Conservation (phyloP, 2,113 vertebrate species). For the Channa argus region DNA sequence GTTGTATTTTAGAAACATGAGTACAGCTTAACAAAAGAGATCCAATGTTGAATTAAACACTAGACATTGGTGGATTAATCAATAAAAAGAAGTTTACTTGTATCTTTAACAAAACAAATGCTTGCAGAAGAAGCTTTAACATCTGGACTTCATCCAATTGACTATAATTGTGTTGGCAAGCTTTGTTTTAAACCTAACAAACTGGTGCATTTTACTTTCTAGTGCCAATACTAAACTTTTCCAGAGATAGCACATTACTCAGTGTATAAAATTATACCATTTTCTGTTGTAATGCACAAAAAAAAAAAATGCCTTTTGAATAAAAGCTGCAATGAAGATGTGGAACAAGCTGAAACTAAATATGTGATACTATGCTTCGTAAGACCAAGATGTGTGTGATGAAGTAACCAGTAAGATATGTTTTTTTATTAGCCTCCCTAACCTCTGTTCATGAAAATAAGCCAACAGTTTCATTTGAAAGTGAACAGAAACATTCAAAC, state of each 20-base stretch:
- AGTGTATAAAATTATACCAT: neutral
- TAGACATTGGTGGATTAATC: too few relatives aligned
- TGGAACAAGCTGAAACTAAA: neutral
- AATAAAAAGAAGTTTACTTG: too few relatives aligned
- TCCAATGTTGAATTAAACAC: too few relatives aligned
- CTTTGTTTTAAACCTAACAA: neutral
- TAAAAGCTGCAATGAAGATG: neutral
- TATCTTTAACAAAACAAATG: too few relatives aligned
- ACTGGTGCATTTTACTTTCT: neutral
- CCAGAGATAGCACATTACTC: neutral
- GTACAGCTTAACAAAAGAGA: too few relatives aligned
- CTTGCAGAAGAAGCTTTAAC: too few relatives aligned
- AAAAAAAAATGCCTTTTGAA: neutral
- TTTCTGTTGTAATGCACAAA: neutral
- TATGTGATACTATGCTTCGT: neutral
- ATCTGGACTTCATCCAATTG: neutral
- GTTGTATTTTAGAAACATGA: too few relatives aligned
- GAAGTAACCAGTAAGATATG: neutral
- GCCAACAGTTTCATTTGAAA: slow-evolving; percentile 20
- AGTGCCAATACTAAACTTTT: neutral
- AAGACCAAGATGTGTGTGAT: neutral
- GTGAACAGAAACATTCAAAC: slow-evolving; percentile 17
- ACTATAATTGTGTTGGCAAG: neutral
- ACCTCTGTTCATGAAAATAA: slow-evolving; percentile 1
- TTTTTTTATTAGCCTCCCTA: neutral